Conservation (phyloP, 2,113 vertebrate species). For the Crotophaga sulcirostris region DNA sequence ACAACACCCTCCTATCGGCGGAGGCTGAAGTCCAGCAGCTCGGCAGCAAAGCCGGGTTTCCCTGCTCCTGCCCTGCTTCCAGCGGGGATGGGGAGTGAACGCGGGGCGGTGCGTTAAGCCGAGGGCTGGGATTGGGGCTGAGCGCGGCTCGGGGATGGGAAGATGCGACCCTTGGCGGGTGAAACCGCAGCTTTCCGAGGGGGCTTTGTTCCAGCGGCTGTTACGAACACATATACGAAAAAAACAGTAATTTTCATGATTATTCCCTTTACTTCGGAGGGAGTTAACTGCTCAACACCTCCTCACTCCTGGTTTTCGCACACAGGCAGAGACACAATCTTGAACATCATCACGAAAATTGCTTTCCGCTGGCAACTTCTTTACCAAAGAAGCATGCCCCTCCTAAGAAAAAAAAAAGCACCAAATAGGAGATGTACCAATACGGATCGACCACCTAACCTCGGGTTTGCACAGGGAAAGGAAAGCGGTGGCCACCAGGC, state of each 20-base stretch:
- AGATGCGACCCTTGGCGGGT: neutral
- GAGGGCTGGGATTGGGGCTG: neutral
- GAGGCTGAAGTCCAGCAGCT: neutral
- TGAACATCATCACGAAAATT: neutral
- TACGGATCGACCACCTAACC: accelerated
- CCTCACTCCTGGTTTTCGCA: neutral
- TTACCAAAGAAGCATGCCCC: accelerated
- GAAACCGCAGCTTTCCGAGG: neutral
- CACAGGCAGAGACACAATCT: neutral
- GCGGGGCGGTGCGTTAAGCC: neutral
- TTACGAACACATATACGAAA: neutral
- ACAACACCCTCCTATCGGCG: neutral
- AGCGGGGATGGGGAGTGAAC: neutral
- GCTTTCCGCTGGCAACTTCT: neutral
- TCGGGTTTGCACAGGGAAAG: accelerated
- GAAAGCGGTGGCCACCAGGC: accelerated
- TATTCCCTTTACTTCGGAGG: neutral
- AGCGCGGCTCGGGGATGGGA: neutral
- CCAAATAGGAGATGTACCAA: accelerated
- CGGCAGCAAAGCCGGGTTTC: neutral
- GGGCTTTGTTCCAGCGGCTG: neutral
- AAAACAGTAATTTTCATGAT: neutral
- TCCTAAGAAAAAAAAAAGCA: no score
- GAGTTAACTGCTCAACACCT: neutral
- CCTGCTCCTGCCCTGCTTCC: neutral